phyloP scores from a whole-genome alignment of 2,888 invertebrate genomes.

The Smittia aterrima region DNA sequence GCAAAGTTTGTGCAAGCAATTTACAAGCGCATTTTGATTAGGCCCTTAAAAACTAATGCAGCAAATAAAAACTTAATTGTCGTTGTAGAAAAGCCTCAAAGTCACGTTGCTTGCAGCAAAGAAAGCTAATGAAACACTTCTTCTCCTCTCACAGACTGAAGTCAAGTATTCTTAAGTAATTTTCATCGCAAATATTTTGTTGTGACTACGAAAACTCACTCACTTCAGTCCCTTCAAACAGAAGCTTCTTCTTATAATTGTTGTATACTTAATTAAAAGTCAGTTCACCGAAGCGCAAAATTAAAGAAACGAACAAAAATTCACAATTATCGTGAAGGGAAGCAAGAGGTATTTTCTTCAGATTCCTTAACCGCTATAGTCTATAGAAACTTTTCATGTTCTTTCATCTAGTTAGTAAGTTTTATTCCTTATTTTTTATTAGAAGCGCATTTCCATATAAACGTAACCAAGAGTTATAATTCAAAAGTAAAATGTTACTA shows the following conservation, averaged over 20 bases:
- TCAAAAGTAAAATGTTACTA: background rate
- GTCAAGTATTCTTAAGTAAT: too few relatives aligned
- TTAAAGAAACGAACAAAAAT: background rate
- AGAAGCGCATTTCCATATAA: conserved; percentile 19
- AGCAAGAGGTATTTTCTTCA: background rate
- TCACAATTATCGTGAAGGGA: background rate
- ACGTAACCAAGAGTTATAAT: conserved; percentile 5
- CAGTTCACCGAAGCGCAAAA: background rate
- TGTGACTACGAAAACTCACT: too few relatives aligned
- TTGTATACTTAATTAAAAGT: background rate
- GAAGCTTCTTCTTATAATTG: background rate
- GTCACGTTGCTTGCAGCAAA: background rate
- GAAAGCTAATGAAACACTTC: too few relatives aligned
- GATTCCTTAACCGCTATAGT: conserved; percentile 1
- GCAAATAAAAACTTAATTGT: background rate
- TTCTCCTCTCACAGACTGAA: too few relatives aligned
- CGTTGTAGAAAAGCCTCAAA: conserved; percentile 10
- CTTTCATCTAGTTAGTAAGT: conserved; percentile 19
- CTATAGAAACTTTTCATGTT: conserved; percentile 6
- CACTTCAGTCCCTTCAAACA: background rate
- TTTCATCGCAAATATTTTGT: too few relatives aligned
- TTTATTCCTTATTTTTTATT: conserved; percentile 8
- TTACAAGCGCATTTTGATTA: background rate
- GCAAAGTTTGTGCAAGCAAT: conserved; percentile 3
- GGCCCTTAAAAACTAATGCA: conserved; percentile 5